Evolutionary conservation across 2,113 vertebrate species (phyloP).

Genomic region (Dryoscopus gambensis): DNA sequence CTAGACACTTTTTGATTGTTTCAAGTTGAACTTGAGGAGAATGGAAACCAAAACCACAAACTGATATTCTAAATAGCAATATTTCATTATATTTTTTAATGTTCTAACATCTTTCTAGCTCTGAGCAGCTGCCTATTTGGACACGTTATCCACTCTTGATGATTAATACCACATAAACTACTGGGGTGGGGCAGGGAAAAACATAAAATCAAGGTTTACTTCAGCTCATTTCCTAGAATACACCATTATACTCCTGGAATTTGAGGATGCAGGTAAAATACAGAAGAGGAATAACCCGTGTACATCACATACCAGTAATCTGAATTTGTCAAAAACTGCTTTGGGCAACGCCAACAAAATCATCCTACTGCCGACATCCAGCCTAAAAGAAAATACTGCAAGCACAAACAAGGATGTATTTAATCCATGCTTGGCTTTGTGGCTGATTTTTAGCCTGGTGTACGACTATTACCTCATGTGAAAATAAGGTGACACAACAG

Average conservation of each 20-base stretch:
- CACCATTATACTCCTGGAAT: neutral
- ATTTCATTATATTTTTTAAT: neutral
- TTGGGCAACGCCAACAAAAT: neutral
- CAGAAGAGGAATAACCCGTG: neutral
- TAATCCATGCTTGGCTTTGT: neutral
- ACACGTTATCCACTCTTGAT: neutral
- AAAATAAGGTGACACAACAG: neutral
- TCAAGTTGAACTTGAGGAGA: neutral
- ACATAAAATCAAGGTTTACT: neutral
- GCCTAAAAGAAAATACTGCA: neutral
- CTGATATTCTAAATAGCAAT: fast-evolving
- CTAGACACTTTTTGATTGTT: neutral
- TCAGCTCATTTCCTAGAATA: neutral
- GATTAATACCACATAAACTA: neutral
- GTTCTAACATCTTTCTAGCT: neutral
- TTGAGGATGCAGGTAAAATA: neutral
- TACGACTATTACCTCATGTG: neutral
- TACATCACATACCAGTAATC: neutral
- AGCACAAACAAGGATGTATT: neutral
- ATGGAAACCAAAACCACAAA: neutral
- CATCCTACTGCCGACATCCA: neutral
- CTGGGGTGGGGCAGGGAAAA: neutral
- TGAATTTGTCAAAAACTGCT: neutral
- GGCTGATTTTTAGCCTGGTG: neutral
- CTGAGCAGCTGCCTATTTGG: neutral